Evolutionary conservation across 2,113 vertebrate genomes (phyloP).

Genomic region (Muscicapa adusta): DNA sequence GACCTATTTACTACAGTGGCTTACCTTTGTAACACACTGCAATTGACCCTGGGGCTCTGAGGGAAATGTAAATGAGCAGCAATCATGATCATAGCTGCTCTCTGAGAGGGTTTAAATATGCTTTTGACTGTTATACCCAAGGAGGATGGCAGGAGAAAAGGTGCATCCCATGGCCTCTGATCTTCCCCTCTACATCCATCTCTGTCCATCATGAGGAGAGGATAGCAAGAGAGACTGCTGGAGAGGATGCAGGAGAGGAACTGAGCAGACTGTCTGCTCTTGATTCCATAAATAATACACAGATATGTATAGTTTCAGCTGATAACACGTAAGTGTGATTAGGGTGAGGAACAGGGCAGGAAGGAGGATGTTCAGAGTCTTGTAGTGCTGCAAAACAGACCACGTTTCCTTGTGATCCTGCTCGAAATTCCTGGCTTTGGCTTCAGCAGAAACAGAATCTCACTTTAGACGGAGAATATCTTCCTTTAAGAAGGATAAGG

Average conservation of each 20-base stretch:
- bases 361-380: not conserved
- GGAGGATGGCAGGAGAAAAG: not conserved
- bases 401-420: accelerated
- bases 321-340: not conserved
- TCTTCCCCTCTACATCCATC: not conserved
- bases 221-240: not conserved
- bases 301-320: not conserved
- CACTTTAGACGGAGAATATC: not conserved
- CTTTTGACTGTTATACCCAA: not conserved
- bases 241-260: not conserved
- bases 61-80: not conserved
- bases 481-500: not conserved
- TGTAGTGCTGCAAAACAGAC: accelerated
- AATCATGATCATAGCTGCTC: not conserved
- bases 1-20: not conserved
- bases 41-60: not conserved
- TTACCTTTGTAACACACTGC: not conserved
- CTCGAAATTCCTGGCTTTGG: not conserved
- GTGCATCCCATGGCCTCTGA: accelerated
- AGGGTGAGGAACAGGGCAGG: not conserved
- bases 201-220: not conserved
- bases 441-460: not conserved
- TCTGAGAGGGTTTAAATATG: not conserved
- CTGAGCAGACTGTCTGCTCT: not conserved
- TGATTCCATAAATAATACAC: not conserved